These are phyloP conservation scores for Eunapius fragilis DNA, from an alignment of 37 sponge, comb jelly and placozoan genomes.

Conservation along the genomic window DNA sequence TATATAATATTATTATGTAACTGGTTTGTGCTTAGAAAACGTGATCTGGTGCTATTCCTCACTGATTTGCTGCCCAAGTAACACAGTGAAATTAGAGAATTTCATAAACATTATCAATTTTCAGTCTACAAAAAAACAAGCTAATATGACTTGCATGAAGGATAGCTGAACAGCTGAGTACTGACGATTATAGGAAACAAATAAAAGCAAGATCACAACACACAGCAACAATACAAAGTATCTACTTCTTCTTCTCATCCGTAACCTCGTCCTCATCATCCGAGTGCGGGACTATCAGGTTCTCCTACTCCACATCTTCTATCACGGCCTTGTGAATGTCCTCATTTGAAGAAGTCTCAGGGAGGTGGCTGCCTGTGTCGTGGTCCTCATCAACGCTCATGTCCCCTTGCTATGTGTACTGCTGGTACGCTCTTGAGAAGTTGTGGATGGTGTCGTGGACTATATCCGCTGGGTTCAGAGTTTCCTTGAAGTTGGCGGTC, in stretches of 20 bases:
- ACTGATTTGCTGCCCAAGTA: too few species aligned
- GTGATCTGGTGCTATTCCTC: too few species aligned
- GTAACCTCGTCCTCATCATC: slow-evolving; percentile 11
- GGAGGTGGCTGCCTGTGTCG: background rate
- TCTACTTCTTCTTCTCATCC: background rate
- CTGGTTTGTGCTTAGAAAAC: too few species aligned
- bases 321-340: background rate
- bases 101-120: too few species aligned
- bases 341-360: background rate
- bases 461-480: slow-evolving; percentile 94
- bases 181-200: background rate
- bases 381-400: slow-evolving; percentile 57
- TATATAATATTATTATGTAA: too few species aligned
- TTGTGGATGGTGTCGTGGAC: slow-evolving; percentile 96
- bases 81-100: too few species aligned
- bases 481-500: slow-evolving; percentile 82
- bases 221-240: background rate
- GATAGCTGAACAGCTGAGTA: background rate
- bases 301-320: background rate
- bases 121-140: too few species aligned
- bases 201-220: background rate
- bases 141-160: background rate
- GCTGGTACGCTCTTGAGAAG: slow-evolving; percentile 92
- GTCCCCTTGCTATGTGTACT: slow-evolving; percentile 85
- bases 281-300: background rate